A percentile compares a stretch with the other conserved stretches of the same genome.
phyloP scores from a whole-genome alignment of 2,113 vertebrate species.

The Nothobranchius furzeri region DNA sequence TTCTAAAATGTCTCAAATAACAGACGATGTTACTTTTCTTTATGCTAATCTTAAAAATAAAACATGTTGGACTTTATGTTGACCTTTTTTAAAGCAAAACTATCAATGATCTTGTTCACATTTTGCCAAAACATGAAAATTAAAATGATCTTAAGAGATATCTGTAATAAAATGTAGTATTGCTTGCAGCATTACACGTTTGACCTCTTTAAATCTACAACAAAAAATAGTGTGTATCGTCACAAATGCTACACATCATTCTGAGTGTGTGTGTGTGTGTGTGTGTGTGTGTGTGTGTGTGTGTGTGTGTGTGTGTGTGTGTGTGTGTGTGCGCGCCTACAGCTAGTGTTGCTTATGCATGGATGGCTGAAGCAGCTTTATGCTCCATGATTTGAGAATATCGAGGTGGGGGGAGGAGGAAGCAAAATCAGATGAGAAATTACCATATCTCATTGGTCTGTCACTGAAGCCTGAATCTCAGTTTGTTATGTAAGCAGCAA shows the following conservation, averaged over 20 bases:
- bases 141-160: neutral
- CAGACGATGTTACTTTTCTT: neutral
- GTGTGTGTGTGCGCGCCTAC: constrained; percentile 37
- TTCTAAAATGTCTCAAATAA: neutral
- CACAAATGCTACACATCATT: constrained; percentile 40
- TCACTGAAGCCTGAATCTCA: constrained; percentile 44
- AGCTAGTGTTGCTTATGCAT: constrained; percentile 58
- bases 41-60: neutral
- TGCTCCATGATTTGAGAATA: constrained; percentile 51
- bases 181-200: constrained; percentile 4
- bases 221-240: constrained; percentile 12
- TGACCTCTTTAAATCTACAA: constrained; percentile 23
- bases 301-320: neutral
- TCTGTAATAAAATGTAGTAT: neutral
- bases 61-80: neutral
- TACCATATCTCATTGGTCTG: constrained; percentile 54
- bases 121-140: neutral
- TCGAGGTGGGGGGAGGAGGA: constrained; percentile 37
- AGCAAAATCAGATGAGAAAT: constrained; percentile 35
- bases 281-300: constrained; percentile 7
- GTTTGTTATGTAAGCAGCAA: constrained; percentile 49
- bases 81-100: neutral
- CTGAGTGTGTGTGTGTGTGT: constrained; percentile 24
- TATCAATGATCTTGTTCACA: neutral
- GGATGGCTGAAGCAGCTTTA: constrained; percentile 48